A percentile compares a stretch with the other conserved stretches of the same genome.
phyloP scores from a whole-genome alignment of 2,797 vertebrate species.

The Otolemur crassicaudatus region DNA sequence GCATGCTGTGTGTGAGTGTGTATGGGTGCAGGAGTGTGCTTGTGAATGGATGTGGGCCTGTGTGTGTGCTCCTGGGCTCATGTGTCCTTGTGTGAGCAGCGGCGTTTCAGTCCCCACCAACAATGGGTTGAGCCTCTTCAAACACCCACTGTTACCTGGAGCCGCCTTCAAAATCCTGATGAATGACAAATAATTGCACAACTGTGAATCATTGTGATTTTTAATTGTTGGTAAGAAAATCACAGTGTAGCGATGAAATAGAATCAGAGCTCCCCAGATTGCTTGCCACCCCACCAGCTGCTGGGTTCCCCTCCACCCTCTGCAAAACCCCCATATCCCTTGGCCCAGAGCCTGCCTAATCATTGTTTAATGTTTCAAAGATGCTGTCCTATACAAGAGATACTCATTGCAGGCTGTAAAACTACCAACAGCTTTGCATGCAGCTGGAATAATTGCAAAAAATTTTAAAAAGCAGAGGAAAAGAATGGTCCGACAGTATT shows the following conservation, averaged over 20 bases:
- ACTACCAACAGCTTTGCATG: slow-evolving; percentile 82
- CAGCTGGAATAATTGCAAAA: slow-evolving; percentile 81
- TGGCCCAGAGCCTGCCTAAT: slow-evolving; percentile 85
- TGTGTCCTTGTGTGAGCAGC: not conserved
- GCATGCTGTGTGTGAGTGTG: not conserved
- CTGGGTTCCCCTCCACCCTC: slow-evolving; percentile 64
- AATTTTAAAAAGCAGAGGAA: slow-evolving; percentile 64
- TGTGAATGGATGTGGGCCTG: not conserved
- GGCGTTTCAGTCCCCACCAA: not conserved
- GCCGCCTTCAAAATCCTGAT: slow-evolving; percentile 62
- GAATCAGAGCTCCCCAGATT: slow-evolving; percentile 79
- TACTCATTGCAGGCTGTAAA: slow-evolving; percentile 79
- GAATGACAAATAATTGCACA: slow-evolving; percentile 75
- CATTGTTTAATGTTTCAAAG: slow-evolving; percentile 86
- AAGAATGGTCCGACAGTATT: slow-evolving; percentile 70
- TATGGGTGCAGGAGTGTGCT: not conserved
- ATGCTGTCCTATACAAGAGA: slow-evolving; percentile 80
- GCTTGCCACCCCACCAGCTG: slow-evolving; percentile 70
- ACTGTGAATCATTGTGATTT: slow-evolving; percentile 80
- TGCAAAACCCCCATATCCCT: slow-evolving; percentile 62
- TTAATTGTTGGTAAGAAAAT: slow-evolving; percentile 77
- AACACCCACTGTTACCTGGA: slow-evolving; percentile 57
- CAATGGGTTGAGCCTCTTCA: not conserved
- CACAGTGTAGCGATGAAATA: slow-evolving; percentile 78
- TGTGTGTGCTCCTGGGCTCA: not conserved